These are phyloP conservation scores for Drosophila busckii DNA, from an alignment of 1,140 invertebrate species.

Conservation along the genomic window DNA sequence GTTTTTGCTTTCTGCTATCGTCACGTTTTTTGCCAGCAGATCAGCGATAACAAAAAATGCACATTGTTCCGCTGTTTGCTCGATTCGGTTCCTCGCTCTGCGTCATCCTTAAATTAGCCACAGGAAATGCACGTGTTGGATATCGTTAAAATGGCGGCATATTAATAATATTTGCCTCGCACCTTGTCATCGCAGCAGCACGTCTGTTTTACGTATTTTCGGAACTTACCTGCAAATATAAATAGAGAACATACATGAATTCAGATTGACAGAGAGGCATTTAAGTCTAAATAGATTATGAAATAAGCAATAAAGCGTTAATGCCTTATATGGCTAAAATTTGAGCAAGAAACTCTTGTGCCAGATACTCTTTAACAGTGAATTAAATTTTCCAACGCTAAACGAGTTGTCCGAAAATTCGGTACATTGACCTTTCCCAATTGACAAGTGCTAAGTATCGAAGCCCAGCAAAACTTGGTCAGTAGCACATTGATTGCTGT, in stretches of 20 bases:
- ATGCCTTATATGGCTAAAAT: too few species aligned
- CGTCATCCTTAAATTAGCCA: conserved; percentile 10
- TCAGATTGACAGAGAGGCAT: too few species aligned
- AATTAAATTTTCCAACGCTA: too few species aligned
- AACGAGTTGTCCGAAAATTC: too few species aligned
- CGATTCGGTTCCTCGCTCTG: conserved; percentile 3
- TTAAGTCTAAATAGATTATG: too few species aligned
- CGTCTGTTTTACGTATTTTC: too few species aligned
- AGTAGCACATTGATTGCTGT: conserved; percentile 39
- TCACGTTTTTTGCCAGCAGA: conserved; percentile 48
- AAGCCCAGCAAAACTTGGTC: conserved; percentile 52
- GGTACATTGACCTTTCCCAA: conserved; percentile 63
- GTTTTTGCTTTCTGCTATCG: conserved; percentile 46
- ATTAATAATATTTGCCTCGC: conserved; percentile 24
- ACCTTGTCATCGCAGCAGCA: conserved; percentile 10
- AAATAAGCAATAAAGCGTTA: too few species aligned
- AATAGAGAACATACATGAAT: conserved; percentile 38
- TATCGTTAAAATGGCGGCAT: conserved; percentile 56
- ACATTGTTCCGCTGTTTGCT: conserved; percentile 27
- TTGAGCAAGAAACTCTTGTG: too few species aligned
- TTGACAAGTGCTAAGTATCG: conserved; percentile 50
- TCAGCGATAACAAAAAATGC: conserved; percentile 52
- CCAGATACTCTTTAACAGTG: too few species aligned
- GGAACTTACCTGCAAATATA: conserved; percentile 66
- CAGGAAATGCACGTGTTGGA: conserved; percentile 66